Evolutionary conservation across 2,888 invertebrate species (phyloP), one percentile per base, ranked within the genome.

Genomic region (Globia sparganii): DNA sequence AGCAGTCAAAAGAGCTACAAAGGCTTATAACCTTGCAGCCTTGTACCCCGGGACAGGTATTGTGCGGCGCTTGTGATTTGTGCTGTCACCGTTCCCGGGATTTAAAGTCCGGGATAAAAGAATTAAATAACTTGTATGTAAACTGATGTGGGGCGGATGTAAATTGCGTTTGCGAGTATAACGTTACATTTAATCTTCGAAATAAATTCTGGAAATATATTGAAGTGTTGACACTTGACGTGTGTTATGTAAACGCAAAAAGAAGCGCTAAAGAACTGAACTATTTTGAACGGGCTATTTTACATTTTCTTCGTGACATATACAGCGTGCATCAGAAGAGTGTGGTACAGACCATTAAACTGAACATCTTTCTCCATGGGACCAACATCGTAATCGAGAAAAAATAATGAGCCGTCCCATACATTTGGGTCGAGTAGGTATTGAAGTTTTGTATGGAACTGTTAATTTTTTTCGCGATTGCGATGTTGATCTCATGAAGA

Each of bases 1-100:
- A 77, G 49, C 49, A 82, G 78, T 83, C 68, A 77, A 86, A 74
- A 65, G 58, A 61, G 65, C 77, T 31, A 74, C 86, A 77, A 86
- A 74, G 71, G 65, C 73, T 68, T 61, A 67, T 58, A 72, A 74
- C 49, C 46, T 73, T 59, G 28, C 66, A 34, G 15, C 56, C 58
- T 58, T 64, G 59, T 66, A 37, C 28, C 18, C 53, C 58, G 31
- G 49, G 72, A 71, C 82, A 74, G 56, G 72, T 73, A 72, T 82
- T 82, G 71, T 83, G 67, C 4, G 18, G 59, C 62, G 70, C 64
- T 71, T 67, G 68, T 74, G 73, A 83, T 74, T 72, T 77, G 82
- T 83, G 66, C 75, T 74, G 85, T 81, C 67, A 85, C 31, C 70
- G 34, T 25, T 28, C 58, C 46, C 53, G 75, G 67, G 81, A 74